Percentiles rank a stretch among this genome's conserved stretches.
phyloP scores from a whole-genome alignment of 2,888 invertebrate species.

The Matsumyia berberina region DNA sequence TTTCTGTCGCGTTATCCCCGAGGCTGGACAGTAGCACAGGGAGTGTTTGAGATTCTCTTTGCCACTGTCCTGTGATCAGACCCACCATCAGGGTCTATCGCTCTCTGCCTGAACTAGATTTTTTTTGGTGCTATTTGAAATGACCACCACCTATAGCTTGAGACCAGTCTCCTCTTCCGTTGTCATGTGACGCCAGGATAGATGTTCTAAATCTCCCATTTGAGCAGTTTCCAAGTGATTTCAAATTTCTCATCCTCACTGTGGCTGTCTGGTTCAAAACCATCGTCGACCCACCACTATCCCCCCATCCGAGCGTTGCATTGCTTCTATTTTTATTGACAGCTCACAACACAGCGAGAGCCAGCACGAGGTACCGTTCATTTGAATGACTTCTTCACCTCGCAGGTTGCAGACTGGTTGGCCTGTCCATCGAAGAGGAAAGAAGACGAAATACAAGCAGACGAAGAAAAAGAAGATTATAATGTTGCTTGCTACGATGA shows the following conservation, averaged over 20 bases:
- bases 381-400: conserved; percentile 74
- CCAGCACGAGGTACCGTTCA: conserved; percentile 73
- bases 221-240: not conserved
- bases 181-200: too few species aligned
- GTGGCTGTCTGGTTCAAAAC: conserved; percentile 1
- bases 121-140: too few species aligned
- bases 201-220: too few species aligned
- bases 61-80: too few species aligned
- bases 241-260: conserved; percentile 20
- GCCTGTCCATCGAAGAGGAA: conserved; percentile 40
- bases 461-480: conserved; percentile 58
- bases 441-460: conserved; percentile 21
- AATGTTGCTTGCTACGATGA: conserved; percentile 39
- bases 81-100: too few species aligned
- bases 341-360: conserved; percentile 53
- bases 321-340: conserved; percentile 68
- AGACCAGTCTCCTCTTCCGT: too few species aligned
- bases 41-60: too few species aligned
- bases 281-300: conserved; percentile 42
- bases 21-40: too few species aligned
- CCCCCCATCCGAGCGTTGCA: conserved; percentile 53
- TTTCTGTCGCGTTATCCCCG: too few species aligned
- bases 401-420: conserved; percentile 66
- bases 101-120: too few species aligned
- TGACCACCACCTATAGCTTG: too few species aligned